phyloP scores from a whole-genome alignment of 2,888 invertebrate genomes.

The Drosophila mimica region DNA sequence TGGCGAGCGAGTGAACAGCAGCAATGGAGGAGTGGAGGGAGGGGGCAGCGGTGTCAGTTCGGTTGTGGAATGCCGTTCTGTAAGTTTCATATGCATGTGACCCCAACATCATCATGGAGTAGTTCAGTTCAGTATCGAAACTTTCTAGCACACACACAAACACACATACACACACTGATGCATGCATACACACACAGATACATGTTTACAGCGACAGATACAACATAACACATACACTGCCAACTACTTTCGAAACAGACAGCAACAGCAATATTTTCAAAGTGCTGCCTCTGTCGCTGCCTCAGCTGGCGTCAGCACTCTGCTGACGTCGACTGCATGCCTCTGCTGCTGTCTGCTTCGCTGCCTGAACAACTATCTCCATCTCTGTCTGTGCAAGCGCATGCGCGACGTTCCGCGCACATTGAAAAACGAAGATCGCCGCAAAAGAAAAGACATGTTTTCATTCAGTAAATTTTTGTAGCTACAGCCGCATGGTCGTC shows the following conservation, averaged over 20 bases:
- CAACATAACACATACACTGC: slow-evolving; percentile 26
- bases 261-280: slow-evolving; percentile 27
- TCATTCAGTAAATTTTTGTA: slow-evolving; percentile 83
- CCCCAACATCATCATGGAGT: slow-evolving; percentile 63
- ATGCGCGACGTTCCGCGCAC: slow-evolving; percentile 44
- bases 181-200: slow-evolving; percentile 35
- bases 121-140: slow-evolving; percentile 63
- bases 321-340: slow-evolving; percentile 21
- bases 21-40: not conserved
- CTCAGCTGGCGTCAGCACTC: slow-evolving; percentile 14
- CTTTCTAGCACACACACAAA: slow-evolving; percentile 64
- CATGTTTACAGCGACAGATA: slow-evolving; percentile 19
- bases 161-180: slow-evolving; percentile 32
- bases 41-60: slow-evolving; percentile 44
- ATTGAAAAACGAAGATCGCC: slow-evolving; percentile 70
- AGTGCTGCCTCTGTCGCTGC: slow-evolving; percentile 23
- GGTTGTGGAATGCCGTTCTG: slow-evolving; percentile 83
- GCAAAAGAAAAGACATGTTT: slow-evolving; percentile 82
- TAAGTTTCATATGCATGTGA: slow-evolving; percentile 80
- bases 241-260: slow-evolving; percentile 57
- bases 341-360: slow-evolving; percentile 6
- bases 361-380: slow-evolving; percentile 18
- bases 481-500: slow-evolving; percentile 76
- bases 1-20: slow-evolving; percentile 26
- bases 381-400: slow-evolving; percentile 39